A percentile compares a stretch with the other conserved stretches of the same genome.
These are phyloP conservation scores for Dermolepida albohirtum DNA, from an alignment of 2,888 invertebrate genomes.

Conservation along the genomic window DNA sequence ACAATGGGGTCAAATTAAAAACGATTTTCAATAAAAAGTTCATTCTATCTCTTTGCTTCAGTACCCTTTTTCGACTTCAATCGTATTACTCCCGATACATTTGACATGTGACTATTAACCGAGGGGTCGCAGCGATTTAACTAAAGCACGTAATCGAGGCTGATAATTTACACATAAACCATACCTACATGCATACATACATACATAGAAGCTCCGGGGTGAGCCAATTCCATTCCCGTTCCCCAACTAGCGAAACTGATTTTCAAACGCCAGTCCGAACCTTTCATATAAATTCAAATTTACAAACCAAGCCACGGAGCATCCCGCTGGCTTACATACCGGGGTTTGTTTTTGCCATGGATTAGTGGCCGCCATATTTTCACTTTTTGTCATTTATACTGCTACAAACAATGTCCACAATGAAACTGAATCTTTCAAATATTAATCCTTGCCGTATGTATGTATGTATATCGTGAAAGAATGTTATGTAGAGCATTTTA, in stretches of 20 bases:
- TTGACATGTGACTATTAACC: slow-evolving; percentile 13
- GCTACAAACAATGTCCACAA: slow-evolving; percentile 22
- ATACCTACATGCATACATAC: background rate
- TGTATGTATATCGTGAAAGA: no score
- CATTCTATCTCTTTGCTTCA: background rate
- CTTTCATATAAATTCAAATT: slow-evolving; percentile 47
- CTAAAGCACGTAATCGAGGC: slow-evolving; percentile 25
- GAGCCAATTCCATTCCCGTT: slow-evolving; percentile 3
- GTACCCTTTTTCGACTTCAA: slow-evolving; percentile 12
- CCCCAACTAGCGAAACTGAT: slow-evolving; percentile 27
- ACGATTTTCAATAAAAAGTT: background rate
- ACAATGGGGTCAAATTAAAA: no score
- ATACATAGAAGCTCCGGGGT: background rate
- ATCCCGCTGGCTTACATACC: slow-evolving; percentile 44
- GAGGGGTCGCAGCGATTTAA: slow-evolving; percentile 10
- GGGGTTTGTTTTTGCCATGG: slow-evolving; percentile 47
- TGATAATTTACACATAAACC: slow-evolving; percentile 18
- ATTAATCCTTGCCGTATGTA: slow-evolving; percentile 12
- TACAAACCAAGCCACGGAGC: slow-evolving; percentile 43
- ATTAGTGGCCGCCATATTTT: slow-evolving; percentile 47
- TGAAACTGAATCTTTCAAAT: slow-evolving; percentile 14
- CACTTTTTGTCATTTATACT: slow-evolving; percentile 39
- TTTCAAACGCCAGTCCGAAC: slow-evolving; percentile 28
- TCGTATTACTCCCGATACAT: slow-evolving; percentile 20
- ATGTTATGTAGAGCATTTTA: no score